These are phyloP conservation scores for Ormyrus rosae DNA, from an alignment of 2,888 invertebrate genomes.

Conservation along the genomic window DNA sequence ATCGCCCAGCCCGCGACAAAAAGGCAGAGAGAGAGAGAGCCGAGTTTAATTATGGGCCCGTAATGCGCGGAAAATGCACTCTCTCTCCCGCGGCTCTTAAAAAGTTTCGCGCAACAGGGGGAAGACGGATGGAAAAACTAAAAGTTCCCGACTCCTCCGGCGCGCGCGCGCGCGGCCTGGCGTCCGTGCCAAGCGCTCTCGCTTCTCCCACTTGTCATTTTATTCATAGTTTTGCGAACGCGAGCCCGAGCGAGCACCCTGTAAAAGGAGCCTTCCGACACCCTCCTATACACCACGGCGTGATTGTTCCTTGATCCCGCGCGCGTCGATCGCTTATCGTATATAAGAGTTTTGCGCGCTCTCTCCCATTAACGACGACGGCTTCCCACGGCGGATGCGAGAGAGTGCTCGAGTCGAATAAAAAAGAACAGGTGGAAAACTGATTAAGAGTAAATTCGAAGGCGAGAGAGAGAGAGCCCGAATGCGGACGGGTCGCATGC, in stretches of 20 bases:
- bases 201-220: background rate
- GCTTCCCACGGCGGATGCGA: too few relatives aligned
- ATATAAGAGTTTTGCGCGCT: too few relatives aligned
- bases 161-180: background rate
- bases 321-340: too few relatives aligned
- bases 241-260: background rate
- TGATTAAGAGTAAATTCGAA: slow-evolving; percentile 30
- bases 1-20: background rate
- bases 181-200: slow-evolving; percentile 8
- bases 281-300: too few relatives aligned
- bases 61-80: slow-evolving; percentile 34
- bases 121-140: slow-evolving; percentile 38
- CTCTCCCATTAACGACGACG: too few relatives aligned
- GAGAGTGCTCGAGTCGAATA: too few relatives aligned
- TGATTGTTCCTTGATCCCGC: too few relatives aligned
- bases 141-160: slow-evolving; percentile 3
- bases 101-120: slow-evolving; percentile 24
- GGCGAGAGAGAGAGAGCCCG: background rate
- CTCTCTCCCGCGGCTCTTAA: slow-evolving; percentile 12
- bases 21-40: background rate
- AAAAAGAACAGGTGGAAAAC: background rate
- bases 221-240: background rate
- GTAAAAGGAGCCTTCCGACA: too few relatives aligned
- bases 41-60: slow-evolving; percentile 42
- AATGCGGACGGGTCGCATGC: background rate